Base-by-base conservation (phyloP, 1,140 invertebrate genomes). In the Leptoteleia sp. region DNA sequence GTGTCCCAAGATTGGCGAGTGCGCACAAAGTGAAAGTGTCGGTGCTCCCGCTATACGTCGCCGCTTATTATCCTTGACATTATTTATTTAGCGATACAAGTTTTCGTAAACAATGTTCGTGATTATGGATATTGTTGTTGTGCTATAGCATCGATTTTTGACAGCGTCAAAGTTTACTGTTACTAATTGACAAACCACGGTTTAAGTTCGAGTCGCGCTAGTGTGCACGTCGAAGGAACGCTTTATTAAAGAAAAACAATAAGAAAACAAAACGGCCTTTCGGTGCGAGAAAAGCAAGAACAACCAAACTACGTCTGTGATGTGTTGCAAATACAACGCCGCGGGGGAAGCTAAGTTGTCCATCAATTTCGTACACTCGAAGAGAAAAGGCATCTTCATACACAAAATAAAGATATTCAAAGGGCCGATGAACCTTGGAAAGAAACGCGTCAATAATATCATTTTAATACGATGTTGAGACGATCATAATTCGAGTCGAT, bases 371-470 rank as follows among this genome's bases (percentile, higher is more conserved):
- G 87, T 92, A 25, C 92, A 92, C 83, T 92, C 91, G 70, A 92
- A 92, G 84, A 91, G 92, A 93, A 95, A 95, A 94, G 94, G 94
- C 91, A 93, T 95, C 89, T 93, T 94, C 88, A 93, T 95, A 92
- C 92, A 94, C 88, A 93, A 93, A 78, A 93, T 92, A 92, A 94
- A 93, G 89, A 95, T 96, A 93, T 93, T 93, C 89, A 95, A 92
- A 92, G 93, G 93, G 90, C 92, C 81, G 73, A 85, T 85, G 85
- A 86, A 70, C 81, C 76, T 80, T 65, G 76, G 77, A 84, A 82
- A 73, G 83, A 65, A 43, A n/a, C n/a, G 13, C 7, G 3, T 37
- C 70, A 83, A 79, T 81, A 84, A 80, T 78, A 84, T 83, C 45
- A 59, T 87, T 52, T 81, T 82, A 40, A 81, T 88, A 86, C 84